phyloP scores from a whole-genome alignment of 2,113 vertebrate genomes.

The Salvator merianae region DNA sequence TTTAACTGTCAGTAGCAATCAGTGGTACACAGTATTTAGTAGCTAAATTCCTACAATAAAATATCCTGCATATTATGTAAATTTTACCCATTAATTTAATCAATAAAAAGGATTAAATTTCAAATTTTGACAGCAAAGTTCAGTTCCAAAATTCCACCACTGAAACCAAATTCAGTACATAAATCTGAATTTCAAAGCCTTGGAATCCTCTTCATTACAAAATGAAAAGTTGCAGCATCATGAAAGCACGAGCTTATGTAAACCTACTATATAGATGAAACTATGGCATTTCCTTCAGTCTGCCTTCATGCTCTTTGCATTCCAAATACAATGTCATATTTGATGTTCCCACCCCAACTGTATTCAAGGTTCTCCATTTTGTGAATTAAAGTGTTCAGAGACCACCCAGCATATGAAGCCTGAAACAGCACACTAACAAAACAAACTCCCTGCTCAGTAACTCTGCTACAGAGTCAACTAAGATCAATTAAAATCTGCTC shows the following conservation, averaged over 20 bases:
- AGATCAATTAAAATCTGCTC: conserved; percentile 45
- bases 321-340: not conserved
- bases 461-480: conserved; percentile 24
- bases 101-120: not conserved
- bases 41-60: not conserved
- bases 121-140: not conserved
- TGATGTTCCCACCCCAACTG: not conserved
- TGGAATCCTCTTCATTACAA: not conserved
- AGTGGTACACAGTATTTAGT: not conserved
- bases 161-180: not conserved
- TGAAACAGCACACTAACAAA: not conserved
- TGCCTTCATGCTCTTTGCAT: not conserved
- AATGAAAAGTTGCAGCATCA: not conserved
- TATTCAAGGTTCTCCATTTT: not conserved
- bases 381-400: not conserved
- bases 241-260: not conserved
- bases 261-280: not conserved
- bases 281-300: not conserved
- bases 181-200: not conserved
- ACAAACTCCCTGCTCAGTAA: conserved; percentile 29
- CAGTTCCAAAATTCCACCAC: not conserved
- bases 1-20: not conserved
- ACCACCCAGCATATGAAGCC: conserved; percentile 5
- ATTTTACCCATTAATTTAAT: not conserved
- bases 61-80: not conserved